Percentiles rank a stretch among this genome's conserved stretches.
phyloP scores from a whole-genome alignment of 2,797 vertebrate species.

The Otolemur crassicaudatus region DNA sequence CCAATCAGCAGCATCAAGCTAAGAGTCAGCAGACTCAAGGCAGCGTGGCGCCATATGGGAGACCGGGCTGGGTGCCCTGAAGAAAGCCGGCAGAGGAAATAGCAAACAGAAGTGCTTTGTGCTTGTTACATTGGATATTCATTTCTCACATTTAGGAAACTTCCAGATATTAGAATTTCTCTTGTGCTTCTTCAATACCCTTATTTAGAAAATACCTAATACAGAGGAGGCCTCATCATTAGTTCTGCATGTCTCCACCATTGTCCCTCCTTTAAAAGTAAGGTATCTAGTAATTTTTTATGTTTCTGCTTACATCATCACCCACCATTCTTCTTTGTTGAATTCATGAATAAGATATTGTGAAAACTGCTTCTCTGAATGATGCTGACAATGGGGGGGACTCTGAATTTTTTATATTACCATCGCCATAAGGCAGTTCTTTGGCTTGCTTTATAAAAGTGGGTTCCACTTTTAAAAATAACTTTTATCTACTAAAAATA shows the following conservation, averaged over 20 bases:
- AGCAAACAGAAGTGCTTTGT: background rate
- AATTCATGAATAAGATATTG: background rate
- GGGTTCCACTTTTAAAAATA: background rate
- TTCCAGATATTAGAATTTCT: background rate
- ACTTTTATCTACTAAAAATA: background rate
- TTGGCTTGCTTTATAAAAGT: background rate
- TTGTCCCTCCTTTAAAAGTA: background rate
- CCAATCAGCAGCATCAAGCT: slow-evolving; percentile 66
- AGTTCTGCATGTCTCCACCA: background rate
- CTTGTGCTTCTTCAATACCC: background rate
- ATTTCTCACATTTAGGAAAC: background rate
- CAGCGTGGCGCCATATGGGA: background rate
- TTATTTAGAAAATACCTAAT: background rate
- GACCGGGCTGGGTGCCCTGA: background rate
- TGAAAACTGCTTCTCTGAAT: background rate
- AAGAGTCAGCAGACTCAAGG: slow-evolving; percentile 56
- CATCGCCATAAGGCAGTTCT: background rate
- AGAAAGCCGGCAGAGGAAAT: background rate
- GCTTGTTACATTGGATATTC: background rate
- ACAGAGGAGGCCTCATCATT: fast-evolving
- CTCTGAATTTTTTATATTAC: background rate
- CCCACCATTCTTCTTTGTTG: background rate
- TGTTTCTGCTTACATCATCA: background rate
- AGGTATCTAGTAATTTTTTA: background rate
- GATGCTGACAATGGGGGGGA: background rate